Conservation (phyloP, 2,888 invertebrate genomes). For the Nymphalis polychloros region DNA sequence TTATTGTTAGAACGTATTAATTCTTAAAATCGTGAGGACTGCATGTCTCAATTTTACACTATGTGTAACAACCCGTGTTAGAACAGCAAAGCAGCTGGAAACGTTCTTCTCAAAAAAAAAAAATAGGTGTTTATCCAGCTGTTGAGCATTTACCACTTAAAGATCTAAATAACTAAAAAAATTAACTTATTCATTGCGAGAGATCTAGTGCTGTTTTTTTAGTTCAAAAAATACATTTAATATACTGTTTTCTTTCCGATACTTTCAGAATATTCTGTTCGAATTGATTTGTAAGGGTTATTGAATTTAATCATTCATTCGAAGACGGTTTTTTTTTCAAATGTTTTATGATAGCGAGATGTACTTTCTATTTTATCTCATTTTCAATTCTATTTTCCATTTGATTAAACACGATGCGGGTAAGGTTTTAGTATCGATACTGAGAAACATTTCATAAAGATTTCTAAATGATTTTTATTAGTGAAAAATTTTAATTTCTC, state of each 20-base stretch:
- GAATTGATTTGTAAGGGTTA: neutral
- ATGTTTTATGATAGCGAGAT: constrained; percentile 32
- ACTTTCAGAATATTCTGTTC: neutral
- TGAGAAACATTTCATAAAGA: constrained; percentile 21
- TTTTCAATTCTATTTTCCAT: constrained; percentile 31
- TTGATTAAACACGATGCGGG: constrained; percentile 33
- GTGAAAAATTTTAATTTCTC: neutral
- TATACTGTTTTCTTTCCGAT: neutral
- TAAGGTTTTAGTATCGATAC: constrained; percentile 28
- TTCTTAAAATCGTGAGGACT: too few relatives aligned
- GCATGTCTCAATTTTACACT: too few relatives aligned
- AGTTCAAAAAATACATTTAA: neutral
- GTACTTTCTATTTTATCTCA: constrained; percentile 25
- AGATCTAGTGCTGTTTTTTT: too few relatives aligned
- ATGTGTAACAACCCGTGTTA: too few relatives aligned
- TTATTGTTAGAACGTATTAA: too few relatives aligned
- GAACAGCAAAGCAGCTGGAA: too few relatives aligned
- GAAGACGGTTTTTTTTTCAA: constrained; percentile 23
- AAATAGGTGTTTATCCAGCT: too few relatives aligned
- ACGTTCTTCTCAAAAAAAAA: too few relatives aligned
- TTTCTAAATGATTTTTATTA: constrained; percentile 24
- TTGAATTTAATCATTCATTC: constrained; percentile 15
- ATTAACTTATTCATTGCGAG: too few relatives aligned
- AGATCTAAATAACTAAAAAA: too few relatives aligned
- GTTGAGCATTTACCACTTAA: too few relatives aligned